Percentiles rank a stretch among this genome's conserved stretches.
These are phyloP conservation scores for Liopterus haemorrhoidalis DNA, from an alignment of 2,888 invertebrate genomes.

Conservation along the genomic window DNA sequence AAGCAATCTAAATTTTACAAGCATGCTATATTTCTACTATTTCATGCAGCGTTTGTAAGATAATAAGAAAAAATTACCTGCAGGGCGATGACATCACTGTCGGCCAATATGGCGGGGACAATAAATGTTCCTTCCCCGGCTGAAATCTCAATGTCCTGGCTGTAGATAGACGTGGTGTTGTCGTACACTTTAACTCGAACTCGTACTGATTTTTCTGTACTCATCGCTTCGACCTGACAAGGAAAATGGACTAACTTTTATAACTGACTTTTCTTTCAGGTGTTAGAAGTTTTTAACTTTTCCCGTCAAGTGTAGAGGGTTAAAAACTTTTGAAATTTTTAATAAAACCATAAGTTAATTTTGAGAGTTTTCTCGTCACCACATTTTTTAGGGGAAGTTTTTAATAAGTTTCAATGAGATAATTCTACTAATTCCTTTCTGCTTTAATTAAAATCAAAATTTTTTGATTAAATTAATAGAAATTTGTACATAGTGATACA, in stretches of 20 bases:
- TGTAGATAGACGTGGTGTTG: slow-evolving; percentile 62
- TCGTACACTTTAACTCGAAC: slow-evolving; percentile 63
- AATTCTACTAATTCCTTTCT: too few species aligned
- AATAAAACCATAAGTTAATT: neutral
- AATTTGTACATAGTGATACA: too few species aligned
- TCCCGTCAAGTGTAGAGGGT: too few species aligned
- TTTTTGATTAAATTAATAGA: too few species aligned
- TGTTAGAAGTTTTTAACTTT: too few species aligned
- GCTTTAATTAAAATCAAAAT: too few species aligned
- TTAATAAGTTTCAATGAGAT: too few species aligned
- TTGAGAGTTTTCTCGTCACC: neutral
- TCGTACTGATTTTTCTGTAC: slow-evolving; percentile 60
- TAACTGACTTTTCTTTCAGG: too few species aligned
- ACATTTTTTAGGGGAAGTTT: neutral
- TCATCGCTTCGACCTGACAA: slow-evolving; percentile 64
- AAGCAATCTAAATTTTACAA: neutral
- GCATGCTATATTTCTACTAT: neutral
- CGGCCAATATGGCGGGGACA: slow-evolving; percentile 63
- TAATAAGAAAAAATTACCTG: slow-evolving; percentile 47
- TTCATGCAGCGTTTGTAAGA: neutral
- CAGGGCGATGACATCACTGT: slow-evolving; percentile 58
- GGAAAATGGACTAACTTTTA: too few species aligned
- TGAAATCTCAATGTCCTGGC: slow-evolving; percentile 64
- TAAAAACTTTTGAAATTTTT: too few species aligned
- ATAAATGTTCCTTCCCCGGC: slow-evolving; percentile 60